Conservation (phyloP, 2,797 vertebrate species). For the Pseudochromis fuscus region DNA sequence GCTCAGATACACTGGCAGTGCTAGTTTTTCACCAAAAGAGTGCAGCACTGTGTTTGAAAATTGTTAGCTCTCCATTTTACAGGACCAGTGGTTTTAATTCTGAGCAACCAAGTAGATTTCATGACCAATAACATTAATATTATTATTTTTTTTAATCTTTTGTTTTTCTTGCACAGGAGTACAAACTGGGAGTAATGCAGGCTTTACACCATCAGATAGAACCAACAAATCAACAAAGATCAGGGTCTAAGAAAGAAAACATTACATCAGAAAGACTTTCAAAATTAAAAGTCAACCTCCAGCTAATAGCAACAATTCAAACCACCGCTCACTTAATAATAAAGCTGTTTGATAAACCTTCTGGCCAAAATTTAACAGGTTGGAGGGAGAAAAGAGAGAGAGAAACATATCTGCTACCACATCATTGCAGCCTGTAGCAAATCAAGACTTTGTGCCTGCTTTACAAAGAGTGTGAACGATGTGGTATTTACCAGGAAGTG, state of each 20-base stretch:
- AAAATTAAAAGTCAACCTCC: too few species aligned
- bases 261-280: too few species aligned
- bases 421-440: too few species aligned
- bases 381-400: too few species aligned
- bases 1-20: background rate
- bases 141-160: too few species aligned
- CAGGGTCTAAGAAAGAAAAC: background rate
- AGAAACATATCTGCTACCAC: background rate
- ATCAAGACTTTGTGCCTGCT: too few species aligned
- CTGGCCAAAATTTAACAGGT: too few species aligned
- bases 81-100: background rate
- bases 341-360: too few species aligned
- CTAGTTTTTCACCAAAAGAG: constrained; percentile 25
- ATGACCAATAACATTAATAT: background rate
- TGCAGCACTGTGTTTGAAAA: constrained; percentile 7
- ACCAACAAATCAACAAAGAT: background rate
- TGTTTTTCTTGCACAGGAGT: constrained; percentile 3
- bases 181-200: constrained; percentile 2
- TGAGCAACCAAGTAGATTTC: background rate
- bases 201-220: constrained; percentile 4
- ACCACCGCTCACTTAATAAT: too few species aligned
- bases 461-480: too few species aligned
- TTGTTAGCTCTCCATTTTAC: background rate
- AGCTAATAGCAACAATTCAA: too few species aligned
- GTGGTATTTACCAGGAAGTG: too few species aligned